These are phyloP conservation scores for Haliaeetus leucogaster DNA, from an alignment of 2,113 vertebrate species.

Conservation along the genomic window DNA sequence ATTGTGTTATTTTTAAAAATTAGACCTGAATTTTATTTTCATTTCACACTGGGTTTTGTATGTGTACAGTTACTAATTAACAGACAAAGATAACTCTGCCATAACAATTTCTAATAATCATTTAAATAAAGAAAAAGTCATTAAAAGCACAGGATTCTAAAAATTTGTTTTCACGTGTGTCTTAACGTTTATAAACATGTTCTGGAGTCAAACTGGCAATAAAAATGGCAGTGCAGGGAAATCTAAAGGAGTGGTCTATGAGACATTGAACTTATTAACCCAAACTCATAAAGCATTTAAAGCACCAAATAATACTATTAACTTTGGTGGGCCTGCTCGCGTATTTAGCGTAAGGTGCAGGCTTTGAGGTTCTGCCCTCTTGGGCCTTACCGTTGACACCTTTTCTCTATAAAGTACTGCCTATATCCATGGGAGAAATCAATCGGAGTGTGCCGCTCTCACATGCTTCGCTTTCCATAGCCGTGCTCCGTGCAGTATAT, in stretches of 20 bases:
- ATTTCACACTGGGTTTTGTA: background rate
- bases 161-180: background rate
- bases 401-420: background rate
- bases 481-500: background rate
- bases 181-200: fast-evolving
- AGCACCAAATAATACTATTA: background rate
- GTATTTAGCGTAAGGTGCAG: too few species aligned
- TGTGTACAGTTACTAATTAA: background rate
- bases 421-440: background rate
- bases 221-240: background rate
- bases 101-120: fast-evolving
- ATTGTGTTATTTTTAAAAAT: background rate
- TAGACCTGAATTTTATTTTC: background rate
- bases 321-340: background rate
- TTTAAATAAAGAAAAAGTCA: background rate
- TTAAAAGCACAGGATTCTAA: background rate
- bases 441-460: fast-evolving
- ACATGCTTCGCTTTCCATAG: background rate
- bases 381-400: background rate
- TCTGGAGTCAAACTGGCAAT: background rate
- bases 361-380: background rate
- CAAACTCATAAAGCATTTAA: background rate
- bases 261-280: background rate
- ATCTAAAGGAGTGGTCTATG: background rate
- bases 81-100: background rate